These are phyloP conservation scores for Sanderia malayensis DNA, from an alignment of 30 jellyfish, hydroid and myxozoan genomes.

Conservation along the genomic window DNA sequence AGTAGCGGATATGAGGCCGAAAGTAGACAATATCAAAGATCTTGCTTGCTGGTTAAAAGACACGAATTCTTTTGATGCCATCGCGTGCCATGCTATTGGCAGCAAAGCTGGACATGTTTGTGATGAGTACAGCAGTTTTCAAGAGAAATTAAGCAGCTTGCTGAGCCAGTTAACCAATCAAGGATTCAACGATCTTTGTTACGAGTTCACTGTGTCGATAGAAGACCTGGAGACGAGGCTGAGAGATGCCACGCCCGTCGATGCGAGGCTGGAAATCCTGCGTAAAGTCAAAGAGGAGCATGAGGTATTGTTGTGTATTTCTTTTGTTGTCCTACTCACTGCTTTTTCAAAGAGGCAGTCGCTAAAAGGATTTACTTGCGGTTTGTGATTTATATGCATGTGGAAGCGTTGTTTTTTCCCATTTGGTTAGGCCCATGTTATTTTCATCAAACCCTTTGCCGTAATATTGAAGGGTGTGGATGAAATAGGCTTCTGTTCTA, in stretches of 20 bases:
- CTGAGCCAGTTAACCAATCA: constrained; percentile 63
- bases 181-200: constrained; percentile 66
- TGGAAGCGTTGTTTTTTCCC: too few relatives aligned
- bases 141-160: constrained; percentile 32
- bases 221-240: constrained; percentile 73
- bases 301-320: constrained; percentile 56
- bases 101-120: not conserved
- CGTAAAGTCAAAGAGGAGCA: constrained; percentile 43
- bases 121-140: not conserved
- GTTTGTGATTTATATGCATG: not conserved
- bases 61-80: not conserved
- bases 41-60: constrained; percentile 68
- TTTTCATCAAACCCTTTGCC: not conserved
- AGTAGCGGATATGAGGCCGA: constrained; percentile 43
- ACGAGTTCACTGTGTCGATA: constrained; percentile 50
- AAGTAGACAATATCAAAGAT: constrained; percentile 45
- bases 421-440: not conserved
- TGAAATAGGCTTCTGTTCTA: not conserved
- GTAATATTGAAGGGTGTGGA: not conserved
- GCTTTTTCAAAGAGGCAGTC: not conserved
- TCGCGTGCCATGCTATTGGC: not conserved
- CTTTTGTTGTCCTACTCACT: not conserved
- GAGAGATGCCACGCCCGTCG: constrained; percentile 64
- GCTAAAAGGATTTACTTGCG: not conserved
- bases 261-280: constrained; percentile 65